Conservation (phyloP, 2,113 vertebrate species). For the Aegithalos caudatus region DNA sequence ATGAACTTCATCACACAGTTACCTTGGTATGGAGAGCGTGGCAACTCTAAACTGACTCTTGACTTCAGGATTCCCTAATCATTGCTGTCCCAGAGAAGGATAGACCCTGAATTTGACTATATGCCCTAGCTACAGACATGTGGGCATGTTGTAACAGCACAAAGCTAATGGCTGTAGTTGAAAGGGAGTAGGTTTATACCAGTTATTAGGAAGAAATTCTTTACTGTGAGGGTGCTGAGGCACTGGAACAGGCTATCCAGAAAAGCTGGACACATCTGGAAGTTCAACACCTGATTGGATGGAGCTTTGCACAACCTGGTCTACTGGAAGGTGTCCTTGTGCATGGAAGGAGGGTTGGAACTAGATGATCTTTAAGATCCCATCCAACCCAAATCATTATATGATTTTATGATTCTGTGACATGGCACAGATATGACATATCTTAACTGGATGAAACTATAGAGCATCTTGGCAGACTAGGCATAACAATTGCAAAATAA, state of each 20-base stretch:
- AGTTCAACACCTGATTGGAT: not conserved
- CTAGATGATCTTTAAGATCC: not conserved
- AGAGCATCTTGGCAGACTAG: not conserved
- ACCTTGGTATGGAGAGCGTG: not conserved
- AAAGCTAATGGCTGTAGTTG: not conserved
- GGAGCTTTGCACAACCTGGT: not conserved
- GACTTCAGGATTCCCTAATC: not conserved
- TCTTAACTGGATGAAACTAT: not conserved
- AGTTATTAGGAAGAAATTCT: not conserved
- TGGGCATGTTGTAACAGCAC: rapidly evolving
- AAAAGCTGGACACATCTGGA: not conserved
- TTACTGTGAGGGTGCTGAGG: not conserved
- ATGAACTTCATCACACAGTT: not conserved
- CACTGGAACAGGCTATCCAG: not conserved
- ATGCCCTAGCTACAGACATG: not conserved
- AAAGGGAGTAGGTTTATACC: not conserved
- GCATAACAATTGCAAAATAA: not conserved
- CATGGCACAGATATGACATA: too few species aligned
- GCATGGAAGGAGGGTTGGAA: not conserved
- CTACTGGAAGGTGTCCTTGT: not conserved
- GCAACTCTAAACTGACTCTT: not conserved
- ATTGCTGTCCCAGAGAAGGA: rapidly evolving
- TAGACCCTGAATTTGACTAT: not conserved
- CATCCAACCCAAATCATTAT: not conserved
- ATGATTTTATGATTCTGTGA: not conserved